Evolutionary conservation across 2,797 vertebrate species (phyloP).

Genomic region (Gymnoscopelus microlampas): DNA sequence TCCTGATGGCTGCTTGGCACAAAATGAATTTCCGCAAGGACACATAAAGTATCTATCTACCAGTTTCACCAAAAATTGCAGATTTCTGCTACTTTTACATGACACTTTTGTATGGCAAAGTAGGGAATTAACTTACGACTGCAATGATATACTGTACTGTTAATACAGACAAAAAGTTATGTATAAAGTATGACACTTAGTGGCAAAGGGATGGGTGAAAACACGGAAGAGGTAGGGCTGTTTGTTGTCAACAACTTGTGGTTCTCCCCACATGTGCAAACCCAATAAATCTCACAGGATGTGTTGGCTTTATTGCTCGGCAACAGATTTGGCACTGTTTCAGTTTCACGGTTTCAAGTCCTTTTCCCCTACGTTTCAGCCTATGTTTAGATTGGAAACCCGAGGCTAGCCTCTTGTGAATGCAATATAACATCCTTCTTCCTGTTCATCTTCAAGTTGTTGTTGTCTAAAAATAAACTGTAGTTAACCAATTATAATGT

Average conservation of each 20-base stretch:
- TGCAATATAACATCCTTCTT: not conserved
- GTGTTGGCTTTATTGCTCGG: not conserved
- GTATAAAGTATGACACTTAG: too few relatives aligned
- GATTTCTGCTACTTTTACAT: too few relatives aligned
- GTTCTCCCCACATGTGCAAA: conserved; percentile 15
- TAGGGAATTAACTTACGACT: too few relatives aligned
- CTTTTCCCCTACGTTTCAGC: not conserved
- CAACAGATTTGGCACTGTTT: conserved; percentile 10
- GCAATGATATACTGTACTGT: too few relatives aligned
- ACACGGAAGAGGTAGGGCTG: not conserved
- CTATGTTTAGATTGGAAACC: too few relatives aligned
- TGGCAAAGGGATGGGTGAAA: not conserved
- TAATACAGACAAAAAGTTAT: too few relatives aligned
- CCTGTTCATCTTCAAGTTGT: not conserved
- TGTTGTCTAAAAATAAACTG: not conserved
- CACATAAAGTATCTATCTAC: too few relatives aligned
- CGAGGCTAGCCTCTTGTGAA: not conserved
- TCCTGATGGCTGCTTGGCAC: too few relatives aligned
- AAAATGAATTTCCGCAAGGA: too few relatives aligned
- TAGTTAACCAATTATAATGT: not conserved
- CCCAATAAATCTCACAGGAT: conserved; percentile 44
- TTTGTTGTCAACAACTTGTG: not conserved
- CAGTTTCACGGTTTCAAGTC: not conserved
- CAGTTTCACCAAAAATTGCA: too few relatives aligned
- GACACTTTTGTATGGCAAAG: too few relatives aligned